phyloP scores from a whole-genome alignment of 1,140 invertebrate species.

The Ceratina japonica region DNA sequence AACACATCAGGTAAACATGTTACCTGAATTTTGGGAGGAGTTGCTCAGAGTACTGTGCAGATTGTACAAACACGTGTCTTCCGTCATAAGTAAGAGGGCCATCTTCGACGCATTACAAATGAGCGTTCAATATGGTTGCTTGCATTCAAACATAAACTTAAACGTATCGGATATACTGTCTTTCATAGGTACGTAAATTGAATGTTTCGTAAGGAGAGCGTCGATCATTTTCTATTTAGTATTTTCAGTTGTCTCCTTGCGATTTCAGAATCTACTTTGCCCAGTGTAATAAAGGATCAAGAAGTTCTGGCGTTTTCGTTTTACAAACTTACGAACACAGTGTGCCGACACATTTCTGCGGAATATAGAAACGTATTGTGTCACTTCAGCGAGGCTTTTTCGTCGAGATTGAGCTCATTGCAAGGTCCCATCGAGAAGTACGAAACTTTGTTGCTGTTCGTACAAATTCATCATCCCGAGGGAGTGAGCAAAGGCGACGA shows the following conservation, averaged over 20 bases:
- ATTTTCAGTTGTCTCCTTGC: background rate
- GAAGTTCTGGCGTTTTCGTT: conserved; percentile 52
- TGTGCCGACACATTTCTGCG: conserved; percentile 65
- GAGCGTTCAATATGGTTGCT: conserved; percentile 64
- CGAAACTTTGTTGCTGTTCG: conserved; percentile 64
- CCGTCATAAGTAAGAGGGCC: conserved; percentile 49
- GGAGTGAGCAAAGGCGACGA: conserved; percentile 56
- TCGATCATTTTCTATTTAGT: too few relatives aligned
- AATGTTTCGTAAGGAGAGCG: background rate
- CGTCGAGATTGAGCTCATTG: conserved; percentile 56
- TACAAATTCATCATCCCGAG: conserved; percentile 71
- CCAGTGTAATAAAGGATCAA: conserved; percentile 47
- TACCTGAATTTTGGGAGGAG: conserved; percentile 64
- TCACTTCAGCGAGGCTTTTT: conserved; percentile 68
- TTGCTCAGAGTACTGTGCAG: conserved; percentile 56
- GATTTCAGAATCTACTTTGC: conserved; percentile 58
- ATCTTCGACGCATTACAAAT: conserved; percentile 59
- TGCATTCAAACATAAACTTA: conserved; percentile 58
- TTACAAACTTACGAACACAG: conserved; percentile 60
- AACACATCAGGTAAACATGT: conserved; percentile 58
- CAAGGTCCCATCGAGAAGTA: conserved; percentile 66
- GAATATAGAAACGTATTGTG: conserved; percentile 68
- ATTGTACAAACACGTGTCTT: conserved; percentile 54
- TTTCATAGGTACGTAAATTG: conserved; percentile 62
- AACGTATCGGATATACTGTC: conserved; percentile 57